Conservation (phyloP, 2,113 vertebrate species). For the Genyomyrus donnyi region DNA sequence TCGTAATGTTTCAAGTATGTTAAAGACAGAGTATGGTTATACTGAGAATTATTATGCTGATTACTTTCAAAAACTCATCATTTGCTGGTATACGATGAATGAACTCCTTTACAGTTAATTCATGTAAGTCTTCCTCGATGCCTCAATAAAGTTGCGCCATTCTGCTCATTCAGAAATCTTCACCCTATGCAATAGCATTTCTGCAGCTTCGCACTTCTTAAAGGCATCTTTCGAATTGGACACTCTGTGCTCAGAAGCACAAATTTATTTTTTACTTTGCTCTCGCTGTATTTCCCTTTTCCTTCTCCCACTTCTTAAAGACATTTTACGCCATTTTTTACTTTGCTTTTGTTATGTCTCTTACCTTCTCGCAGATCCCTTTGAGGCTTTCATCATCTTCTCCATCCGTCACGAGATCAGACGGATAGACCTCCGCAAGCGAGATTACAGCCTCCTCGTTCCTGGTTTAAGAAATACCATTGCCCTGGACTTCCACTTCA, state of each 20-base stretch:
- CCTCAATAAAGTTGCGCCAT: background rate
- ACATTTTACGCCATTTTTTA: constrained; percentile 14
- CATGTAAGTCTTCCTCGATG: background rate
- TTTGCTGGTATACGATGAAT: background rate
- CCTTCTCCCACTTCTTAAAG: constrained; percentile 45
- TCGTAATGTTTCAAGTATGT: background rate
- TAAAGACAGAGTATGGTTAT: background rate
- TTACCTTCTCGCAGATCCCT: constrained; percentile 73
- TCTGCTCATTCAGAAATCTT: background rate
- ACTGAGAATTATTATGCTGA: background rate
- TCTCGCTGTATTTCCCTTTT: background rate
- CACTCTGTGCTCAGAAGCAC: background rate
- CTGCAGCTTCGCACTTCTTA: background rate
- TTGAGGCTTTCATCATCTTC: constrained; percentile 98
- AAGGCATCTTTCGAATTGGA: background rate
- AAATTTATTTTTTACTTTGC: background rate
- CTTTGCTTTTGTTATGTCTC: constrained; percentile 12
- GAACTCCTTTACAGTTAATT: background rate
- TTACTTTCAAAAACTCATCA: background rate
- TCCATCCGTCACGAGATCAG: constrained; percentile 98
- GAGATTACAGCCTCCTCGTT: constrained; percentile 92
- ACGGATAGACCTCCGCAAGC: constrained; percentile 93
- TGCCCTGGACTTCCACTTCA: constrained; percentile 95
- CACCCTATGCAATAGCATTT: background rate
- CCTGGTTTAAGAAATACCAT: constrained; percentile 95